Base-by-base conservation (phyloP, 2,888 invertebrate genomes). In the Sepiola atlantica region DNA sequence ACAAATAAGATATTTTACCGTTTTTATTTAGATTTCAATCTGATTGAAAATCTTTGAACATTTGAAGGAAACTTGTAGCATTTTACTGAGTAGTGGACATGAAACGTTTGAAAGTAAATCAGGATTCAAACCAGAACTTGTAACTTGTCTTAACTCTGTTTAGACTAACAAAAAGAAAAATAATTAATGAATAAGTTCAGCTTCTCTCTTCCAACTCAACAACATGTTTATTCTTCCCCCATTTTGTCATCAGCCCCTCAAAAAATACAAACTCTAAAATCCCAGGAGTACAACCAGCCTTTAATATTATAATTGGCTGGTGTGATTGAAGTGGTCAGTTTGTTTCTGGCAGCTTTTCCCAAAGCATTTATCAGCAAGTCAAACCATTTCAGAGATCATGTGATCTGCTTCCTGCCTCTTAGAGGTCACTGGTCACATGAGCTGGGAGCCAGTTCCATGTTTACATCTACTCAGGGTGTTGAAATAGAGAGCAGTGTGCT, bases 341-440 rank as follows among this genome's bases (percentile, higher is more conserved):
- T 77, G 77, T 77, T 32, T n/a, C n/a, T n/a, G n/a, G 28, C 77
- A 77, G n/a, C 77, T 77, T 77, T 45, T 77, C 77, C 1, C 32
- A n/a, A 32, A 16, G n/a, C 77, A 14, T 77, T n/a, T 77, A 77
- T 77, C 16, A n/a, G 77, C 77, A 77, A 77, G 77, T 77, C 45
- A n/a, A 32, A 77, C 77, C n/a, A n/a, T 77, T 77, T n/a, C n/a
- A 45, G n/a, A 77, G 77, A 77, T n/a, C 77, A 77, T 77, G 14
- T 77, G 77, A 77, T 2, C n/a, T n/a, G n/a, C 77, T 77, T 77
- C 77, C 77, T 77, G 77, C 77, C 77, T 77, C 28, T 77, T 77
- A n/a, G 77, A 77, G n/a, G 32, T 77, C 77, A 32, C 77, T 77
- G 77, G 77, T 77, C 77, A n/a, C 77, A n/a, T 77, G 77, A 77